phyloP scores from a whole-genome alignment of 2,113 vertebrate species.

The Xiphias gladius region DNA sequence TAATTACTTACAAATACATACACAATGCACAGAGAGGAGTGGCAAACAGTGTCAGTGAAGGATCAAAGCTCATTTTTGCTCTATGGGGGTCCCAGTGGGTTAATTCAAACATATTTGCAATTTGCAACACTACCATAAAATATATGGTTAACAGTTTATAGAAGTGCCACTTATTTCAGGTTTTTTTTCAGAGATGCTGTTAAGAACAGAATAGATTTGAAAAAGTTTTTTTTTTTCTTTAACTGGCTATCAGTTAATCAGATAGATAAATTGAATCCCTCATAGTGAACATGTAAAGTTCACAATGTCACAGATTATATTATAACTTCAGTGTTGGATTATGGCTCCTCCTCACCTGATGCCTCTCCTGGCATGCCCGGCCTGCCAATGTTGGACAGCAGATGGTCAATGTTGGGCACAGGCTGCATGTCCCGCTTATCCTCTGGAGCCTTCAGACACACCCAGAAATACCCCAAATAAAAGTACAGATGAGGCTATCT shows the following conservation, averaged over 20 bases:
- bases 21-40: too few species aligned
- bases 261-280: background rate
- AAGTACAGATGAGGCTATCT: background rate
- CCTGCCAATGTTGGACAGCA: slow-evolving; percentile 96
- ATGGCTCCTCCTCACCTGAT: slow-evolving; percentile 86
- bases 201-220: too few species aligned
- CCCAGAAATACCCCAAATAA: background rate
- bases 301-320: background rate
- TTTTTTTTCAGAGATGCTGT: too few species aligned
- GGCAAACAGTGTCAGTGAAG: too few species aligned
- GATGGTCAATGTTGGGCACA: slow-evolving; percentile 96
- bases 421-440: slow-evolving; percentile 90
- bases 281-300: background rate
- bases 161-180: too few species aligned
- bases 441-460: slow-evolving; percentile 86
- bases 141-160: too few species aligned
- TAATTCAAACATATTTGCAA: background rate
- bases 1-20: too few species aligned
- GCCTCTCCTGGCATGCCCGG: slow-evolving; percentile 87
- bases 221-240: too few species aligned
- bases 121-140: too few species aligned
- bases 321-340: background rate
- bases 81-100: background rate
- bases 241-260: background rate
- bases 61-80: too few species aligned